Base-by-base conservation (phyloP, 2,888 invertebrate species). In the Synergus umbraculus region DNA sequence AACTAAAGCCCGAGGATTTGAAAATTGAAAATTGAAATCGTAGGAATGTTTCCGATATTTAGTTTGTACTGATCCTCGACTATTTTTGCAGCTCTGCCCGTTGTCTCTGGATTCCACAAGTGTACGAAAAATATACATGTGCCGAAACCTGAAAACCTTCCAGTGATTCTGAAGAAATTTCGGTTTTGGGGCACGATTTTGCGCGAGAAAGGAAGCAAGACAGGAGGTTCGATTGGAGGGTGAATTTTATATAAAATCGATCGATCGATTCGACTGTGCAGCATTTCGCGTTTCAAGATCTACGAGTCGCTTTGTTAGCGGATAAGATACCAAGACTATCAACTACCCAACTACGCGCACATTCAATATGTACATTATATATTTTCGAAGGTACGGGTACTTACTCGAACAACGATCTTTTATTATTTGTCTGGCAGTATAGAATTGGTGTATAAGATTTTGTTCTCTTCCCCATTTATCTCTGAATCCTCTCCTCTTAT, bases 251-350 rank as follows among this genome's bases (percentile, higher is more conserved):
- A 54, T 37, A 58, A 73, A 58, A 73, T 73, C 65, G n/a, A 85
- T 87, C 86, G 86, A 86, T 86, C 86, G 86, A 86, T 86, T 87
- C 86, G 85, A 86, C 85, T 84, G 83, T 85, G 84, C 83, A 83
- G 84, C 86, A 83, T 81, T 66, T 15, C 29, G 67, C 67, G 77
- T 64, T 37, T 44, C 77, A 54, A 43, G 77, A 49, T 73, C 76
- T 29, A 63, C 29, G 29, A 63, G 63, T 63, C 37, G 54, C 54
- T 73, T 54, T 73, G 18, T n/a, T 73, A 58, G 73, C 73, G 73
- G 73, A 73, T 73, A 73, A 73, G 73, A 73, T 73, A 73, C 73
- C 73, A 79, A 84, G 83, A 84, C 83, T 82, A 82, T 80, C 82
- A 83, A 86, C 81, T 81, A 82, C 73, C 79, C 83, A 78, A 83